Evolutionary conservation across 2,113 vertebrate species (phyloP), one percentile per base, ranked within the genome.

Genomic region (Trematocara unimaculatum): DNA sequence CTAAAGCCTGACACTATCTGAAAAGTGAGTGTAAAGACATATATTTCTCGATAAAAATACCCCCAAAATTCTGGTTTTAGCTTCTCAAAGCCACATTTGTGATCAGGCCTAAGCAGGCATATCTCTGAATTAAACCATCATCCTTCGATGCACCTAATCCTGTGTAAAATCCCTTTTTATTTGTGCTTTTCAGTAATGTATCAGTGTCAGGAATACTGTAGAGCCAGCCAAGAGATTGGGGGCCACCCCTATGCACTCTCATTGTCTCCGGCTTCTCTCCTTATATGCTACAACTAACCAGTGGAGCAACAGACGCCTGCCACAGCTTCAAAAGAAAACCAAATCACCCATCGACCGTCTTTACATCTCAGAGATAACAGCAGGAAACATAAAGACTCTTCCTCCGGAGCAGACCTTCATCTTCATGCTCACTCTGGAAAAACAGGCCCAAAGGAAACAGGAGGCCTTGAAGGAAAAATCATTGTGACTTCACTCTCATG

Each of bases 321-420:
- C 6, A 6, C 18, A 47, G 79, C 84, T 49, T 87, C 81, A 89
- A 93, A 87, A 83, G 62, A 80, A 83, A 82, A 31, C 56, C 58
- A 29, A 62, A 72, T 51, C 79, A 81, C 83, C 78, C 88, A 88
- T 85, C 47, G 81, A 45, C 26, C 1, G 2, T 11, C 40, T 70
- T 79, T 55, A 60, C n/a, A 35, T 58, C 85, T 84, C 84, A 88
- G 86, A 88, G 87, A 88, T 60, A 89, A 88, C 82, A 89, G 56
- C 87, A 93, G 89, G 85, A 94, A 91, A 90, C 78, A 83, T 53
- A 29, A 87, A 38, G 31, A 40, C 17, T 84, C 67, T 77, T 94
- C 90, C 35, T 79, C 47, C 15, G 40, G 45, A 94, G 90, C 81
- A 83, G 84, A 67, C 80, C 11, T 8, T 80, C 42, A 45, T 70